phyloP scores from a whole-genome alignment of 1,140 invertebrate genomes.

The Plectrocnemia conspersa region DNA sequence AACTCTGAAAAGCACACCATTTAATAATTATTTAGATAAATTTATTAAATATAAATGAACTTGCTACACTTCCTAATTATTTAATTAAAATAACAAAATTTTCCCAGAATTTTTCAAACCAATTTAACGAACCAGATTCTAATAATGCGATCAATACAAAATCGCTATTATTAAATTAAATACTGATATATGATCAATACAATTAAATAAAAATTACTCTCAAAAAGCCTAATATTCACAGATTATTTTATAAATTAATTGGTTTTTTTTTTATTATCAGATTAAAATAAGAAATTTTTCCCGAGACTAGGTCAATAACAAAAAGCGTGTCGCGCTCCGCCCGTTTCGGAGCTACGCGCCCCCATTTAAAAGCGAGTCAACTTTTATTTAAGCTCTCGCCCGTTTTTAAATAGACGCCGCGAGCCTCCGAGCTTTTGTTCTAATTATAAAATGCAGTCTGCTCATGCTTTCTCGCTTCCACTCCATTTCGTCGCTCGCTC shows the following conservation, averaged over 20 bases:
- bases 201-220: too few species aligned
- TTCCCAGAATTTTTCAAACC: too few species aligned
- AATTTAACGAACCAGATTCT: too few species aligned
- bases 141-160: too few species aligned
- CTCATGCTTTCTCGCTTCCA: conserved; percentile 5
- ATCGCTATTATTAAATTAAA: too few species aligned
- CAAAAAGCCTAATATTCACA: too few species aligned
- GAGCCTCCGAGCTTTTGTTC: conserved; percentile 31
- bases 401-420: conserved; percentile 32
- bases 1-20: too few species aligned
- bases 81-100: too few species aligned
- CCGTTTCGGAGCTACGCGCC: conserved; percentile 10
- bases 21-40: too few species aligned
- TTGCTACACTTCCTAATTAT: too few species aligned
- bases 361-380: conserved; percentile 13
- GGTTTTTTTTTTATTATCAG: background rate
- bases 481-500: background rate
- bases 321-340: background rate
- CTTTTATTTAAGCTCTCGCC: conserved; percentile 21
- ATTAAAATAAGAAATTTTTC: background rate
- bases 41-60: too few species aligned
- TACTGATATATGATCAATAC: too few species aligned
- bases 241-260: background rate
- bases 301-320: background rate
- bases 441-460: conserved; percentile 35